A percentile compares a stretch with the other conserved stretches of the same genome.
Evolutionary conservation across 2,113 vertebrate species (phyloP).

Genomic region (Labeo rohita): DNA sequence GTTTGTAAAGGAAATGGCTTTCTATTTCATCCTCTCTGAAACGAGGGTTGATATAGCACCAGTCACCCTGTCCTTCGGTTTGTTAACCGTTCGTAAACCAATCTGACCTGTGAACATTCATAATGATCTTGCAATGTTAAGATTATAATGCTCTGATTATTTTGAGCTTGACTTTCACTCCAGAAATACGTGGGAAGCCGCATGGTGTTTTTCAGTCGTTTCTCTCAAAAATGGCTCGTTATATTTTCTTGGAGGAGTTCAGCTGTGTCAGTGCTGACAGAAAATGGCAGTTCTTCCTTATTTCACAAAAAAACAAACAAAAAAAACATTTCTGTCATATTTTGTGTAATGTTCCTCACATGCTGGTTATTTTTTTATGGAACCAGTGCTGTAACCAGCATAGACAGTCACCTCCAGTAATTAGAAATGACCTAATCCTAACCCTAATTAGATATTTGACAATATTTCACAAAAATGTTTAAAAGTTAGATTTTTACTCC

Average conservation of each 20-base stretch:
- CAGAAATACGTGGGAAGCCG: neutral
- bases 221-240: neutral
- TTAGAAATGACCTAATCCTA: no score
- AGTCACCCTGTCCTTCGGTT: neutral
- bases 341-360: neutral
- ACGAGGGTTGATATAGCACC: neutral
- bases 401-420: no score
- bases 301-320: neutral
- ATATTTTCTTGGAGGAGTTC: neutral
- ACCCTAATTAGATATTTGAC: no score
- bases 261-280: neutral
- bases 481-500: no score
- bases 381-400: no score
- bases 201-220: neutral
- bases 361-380: neutral
- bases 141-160: neutral
- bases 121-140: neutral
- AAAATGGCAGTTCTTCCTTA: neutral
- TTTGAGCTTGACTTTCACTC: neutral
- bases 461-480: no score
- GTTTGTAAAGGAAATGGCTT: neutral
- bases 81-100: neutral
- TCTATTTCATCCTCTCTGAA: neutral
- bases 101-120: conserved; percentile 10
- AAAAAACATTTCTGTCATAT: neutral